A percentile compares a stretch with the other conserved stretches of the same genome.
Evolutionary conservation across 1,140 invertebrate genomes (phyloP).

Genomic region (Mactra quadrangularis): DNA sequence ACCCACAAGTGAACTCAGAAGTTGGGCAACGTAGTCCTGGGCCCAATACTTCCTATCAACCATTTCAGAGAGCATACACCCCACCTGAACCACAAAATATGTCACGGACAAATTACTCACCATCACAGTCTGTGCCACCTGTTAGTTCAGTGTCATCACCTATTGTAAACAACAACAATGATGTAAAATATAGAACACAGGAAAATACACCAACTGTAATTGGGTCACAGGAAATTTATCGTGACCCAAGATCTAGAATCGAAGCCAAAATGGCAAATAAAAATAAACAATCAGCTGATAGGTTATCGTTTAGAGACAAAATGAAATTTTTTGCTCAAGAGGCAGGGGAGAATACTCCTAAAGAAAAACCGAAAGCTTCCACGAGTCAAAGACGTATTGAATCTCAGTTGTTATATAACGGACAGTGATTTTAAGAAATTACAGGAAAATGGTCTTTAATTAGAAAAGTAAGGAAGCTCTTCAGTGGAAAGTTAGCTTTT

Average conservation of each 20-base stretch:
- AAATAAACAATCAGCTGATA: slow-evolving; percentile 69
- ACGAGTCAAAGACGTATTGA: slow-evolving; percentile 78
- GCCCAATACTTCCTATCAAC: slow-evolving; percentile 62
- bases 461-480: background rate
- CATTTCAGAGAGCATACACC: slow-evolving; percentile 38
- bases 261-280: slow-evolving; percentile 79
- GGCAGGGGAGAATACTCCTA: slow-evolving; percentile 82
- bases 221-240: slow-evolving; percentile 84
- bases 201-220: slow-evolving; percentile 80
- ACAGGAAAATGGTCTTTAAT: background rate
- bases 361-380: slow-evolving; percentile 81
- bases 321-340: slow-evolving; percentile 84
- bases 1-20: slow-evolving; percentile 75
- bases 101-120: slow-evolving; percentile 51
- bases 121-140: slow-evolving; percentile 42
- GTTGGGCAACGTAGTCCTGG: slow-evolving; percentile 52
- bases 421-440: slow-evolving; percentile 65
- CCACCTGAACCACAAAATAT: slow-evolving; percentile 37
- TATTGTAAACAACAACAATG: slow-evolving; percentile 47
- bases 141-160: slow-evolving; percentile 46
- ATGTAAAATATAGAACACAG: slow-evolving; percentile 68
- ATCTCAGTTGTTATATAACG: slow-evolving; percentile 78
- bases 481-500: background rate
- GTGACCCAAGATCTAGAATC: slow-evolving; percentile 83
- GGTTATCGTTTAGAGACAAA: slow-evolving; percentile 84